A percentile compares a stretch with the other conserved stretches of the same genome.
Evolutionary conservation across 2,797 vertebrate genomes (phyloP).

Genomic region (Clamator glandarius): DNA sequence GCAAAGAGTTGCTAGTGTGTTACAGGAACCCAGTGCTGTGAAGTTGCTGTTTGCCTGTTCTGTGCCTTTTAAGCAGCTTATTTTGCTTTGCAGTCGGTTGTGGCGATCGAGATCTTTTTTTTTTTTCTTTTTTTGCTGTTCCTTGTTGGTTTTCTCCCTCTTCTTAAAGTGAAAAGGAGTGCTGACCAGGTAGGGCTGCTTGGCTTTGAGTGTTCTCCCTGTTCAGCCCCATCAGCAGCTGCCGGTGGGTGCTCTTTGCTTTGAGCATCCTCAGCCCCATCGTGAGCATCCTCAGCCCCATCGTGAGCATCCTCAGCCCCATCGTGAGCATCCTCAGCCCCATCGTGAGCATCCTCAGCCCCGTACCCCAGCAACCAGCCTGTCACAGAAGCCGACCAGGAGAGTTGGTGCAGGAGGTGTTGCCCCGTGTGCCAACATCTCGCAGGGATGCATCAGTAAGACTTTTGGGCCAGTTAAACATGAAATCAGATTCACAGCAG

Average conservation of each 20-base stretch:
- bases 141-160: background rate
- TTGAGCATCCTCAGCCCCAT: background rate
- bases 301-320: too few species aligned
- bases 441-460: background rate
- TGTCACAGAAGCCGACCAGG: accelerated
- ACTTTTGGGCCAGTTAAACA: background rate
- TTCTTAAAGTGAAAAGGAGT: background rate
- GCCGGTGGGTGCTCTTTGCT: accelerated
- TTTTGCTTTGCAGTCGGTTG: accelerated
- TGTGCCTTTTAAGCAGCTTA: background rate
- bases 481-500: background rate
- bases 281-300: too few species aligned
- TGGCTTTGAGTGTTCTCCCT: background rate
- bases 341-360: too few species aligned
- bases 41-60: background rate
- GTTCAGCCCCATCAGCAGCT: background rate
- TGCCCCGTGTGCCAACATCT: background rate
- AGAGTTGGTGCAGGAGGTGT: background rate
- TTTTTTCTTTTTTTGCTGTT: background rate
- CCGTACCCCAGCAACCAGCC: accelerated
- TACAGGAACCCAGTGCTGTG: accelerated
- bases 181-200: background rate
- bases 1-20: accelerated
- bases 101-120: accelerated
- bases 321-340: too few species aligned